Evolutionary conservation across 2,888 invertebrate genomes (phyloP), one percentile per base, ranked within the genome.

Genomic region (Quadroppia sp.): DNA sequence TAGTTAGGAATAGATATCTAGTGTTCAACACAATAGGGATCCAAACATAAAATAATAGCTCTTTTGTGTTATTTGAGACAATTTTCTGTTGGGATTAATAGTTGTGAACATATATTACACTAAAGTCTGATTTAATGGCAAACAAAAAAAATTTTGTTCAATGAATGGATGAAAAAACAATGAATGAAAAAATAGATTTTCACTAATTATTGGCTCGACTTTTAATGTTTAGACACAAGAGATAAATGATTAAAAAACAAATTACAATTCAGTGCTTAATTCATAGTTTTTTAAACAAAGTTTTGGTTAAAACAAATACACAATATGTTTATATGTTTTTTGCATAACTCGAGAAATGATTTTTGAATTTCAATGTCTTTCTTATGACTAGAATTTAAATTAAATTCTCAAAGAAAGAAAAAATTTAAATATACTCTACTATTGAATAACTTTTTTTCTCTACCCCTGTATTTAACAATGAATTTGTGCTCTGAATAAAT

Each of bases 41-140:
- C 50, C 4, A 4, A 50, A 50, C 50, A 45, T 17, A 50, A 50
- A 50, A 50, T 50, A 50, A 50, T 50, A 50, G 50, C 50, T 45
- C 45, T 50, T 50, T 50, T 50, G 50, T 50, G n/a, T 15, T 50
- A 23, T 50, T 50, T 50, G 50, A 20, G 20, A 50, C 3, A 15
- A n/a, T 15, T 4, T 50, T 50, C 50, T 20, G 15, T 50, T 50
- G 50, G 50, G 50, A 50, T 50, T 50, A 50, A 50, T 50, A 50
- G 50, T 50, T 50, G 50, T 20, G 20, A 50, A 50, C 50, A 50
- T 50, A 50, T 50, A 50, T 50, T 15, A 50, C 50, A 50, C 15
- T 50, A 50, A 23, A 50, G 20, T 20, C 50, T 20, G 50, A 50
- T n/a, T 20, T n/a, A 20, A 50, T 4, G 20, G 11, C 20, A 50